Evolutionary conservation across 1,140 invertebrate species (phyloP).

Genomic region (Ephestia elutella): DNA sequence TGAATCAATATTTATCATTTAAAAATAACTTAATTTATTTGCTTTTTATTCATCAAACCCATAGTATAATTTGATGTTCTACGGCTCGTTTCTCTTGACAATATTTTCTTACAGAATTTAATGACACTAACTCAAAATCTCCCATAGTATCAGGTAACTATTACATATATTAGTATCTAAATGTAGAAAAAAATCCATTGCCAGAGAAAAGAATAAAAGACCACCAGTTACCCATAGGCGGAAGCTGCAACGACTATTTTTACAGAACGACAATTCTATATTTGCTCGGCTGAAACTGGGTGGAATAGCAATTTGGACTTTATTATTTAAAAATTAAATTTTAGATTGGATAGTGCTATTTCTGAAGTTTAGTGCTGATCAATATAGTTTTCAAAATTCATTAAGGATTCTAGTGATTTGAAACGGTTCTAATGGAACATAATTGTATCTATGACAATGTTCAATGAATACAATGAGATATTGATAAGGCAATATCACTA

Average conservation of each 20-base stretch:
- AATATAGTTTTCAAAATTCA: background rate
- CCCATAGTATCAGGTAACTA: background rate
- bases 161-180: too few relatives aligned
- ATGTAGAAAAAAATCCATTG: conserved; percentile 18
- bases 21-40: too few relatives aligned
- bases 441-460: too few relatives aligned
- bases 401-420: background rate
- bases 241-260: conserved; percentile 64
- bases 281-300: conserved; percentile 20
- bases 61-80: too few relatives aligned
- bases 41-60: too few relatives aligned
- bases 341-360: background rate
- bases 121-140: too few relatives aligned
- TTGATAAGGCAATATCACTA: too few relatives aligned
- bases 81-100: background rate
- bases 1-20: too few relatives aligned
- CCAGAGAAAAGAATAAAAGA: conserved; percentile 49
- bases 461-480: too few relatives aligned
- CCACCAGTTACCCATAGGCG: conserved; percentile 54
- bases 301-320: background rate
- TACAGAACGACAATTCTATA: conserved; percentile 46
- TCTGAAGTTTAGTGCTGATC: background rate
- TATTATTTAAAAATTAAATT: background rate
- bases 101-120: too few relatives aligned
- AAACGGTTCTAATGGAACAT: background rate